Evolutionary conservation across 2,797 vertebrate species (phyloP), one percentile per base, ranked within the genome.

Genomic region (Pangasius larnaudii): DNA sequence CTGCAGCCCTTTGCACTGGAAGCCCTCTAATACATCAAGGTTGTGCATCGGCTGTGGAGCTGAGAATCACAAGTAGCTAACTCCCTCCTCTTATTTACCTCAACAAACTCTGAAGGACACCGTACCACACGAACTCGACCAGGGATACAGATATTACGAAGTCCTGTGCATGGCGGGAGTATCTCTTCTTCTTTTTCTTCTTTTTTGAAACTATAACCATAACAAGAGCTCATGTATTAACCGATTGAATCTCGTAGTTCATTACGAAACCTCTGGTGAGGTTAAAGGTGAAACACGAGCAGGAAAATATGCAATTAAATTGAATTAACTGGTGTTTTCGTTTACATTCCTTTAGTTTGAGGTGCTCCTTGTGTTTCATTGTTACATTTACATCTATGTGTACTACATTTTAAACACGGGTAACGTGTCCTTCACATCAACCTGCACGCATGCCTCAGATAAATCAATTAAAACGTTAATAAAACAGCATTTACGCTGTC

Each of bases 21-120:
- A 89, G 88, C 86, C 88, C 84, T 85, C 82, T 61, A 86, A 92
- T 91, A 91, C 88, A 92, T 91, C 90, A 90, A 85, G 85, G 88
- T 91, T 88, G 39, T 61, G 67, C 65, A 82, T 75, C 24, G 42
- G 86, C 10, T 33, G 36, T 36, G 72, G 87, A 51, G 78, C 67
- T 75, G 85, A 56, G 65, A 80, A 85, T 80, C 81, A 77, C 78
- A 86, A 84, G 87, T 59, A 72, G 79, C 88, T 86, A 90, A 89
- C 90, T 86, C 42, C 84, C 85, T 86, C 75, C 51, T 59, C 59
- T 89, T 30, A 82, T 87, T 91, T 89, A 79, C 84, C 7, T 53
- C 85, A 61, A 91, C 88, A 85, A 49, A 86, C 89, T n/a, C 10
- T 74, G 46, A 61, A 27, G 19, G 18, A 81, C 69, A 5, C 58